Evolutionary conservation across 2,888 invertebrate genomes (phyloP), one percentile per base, ranked within the genome.

Genomic region (Crepidodera aurea): DNA sequence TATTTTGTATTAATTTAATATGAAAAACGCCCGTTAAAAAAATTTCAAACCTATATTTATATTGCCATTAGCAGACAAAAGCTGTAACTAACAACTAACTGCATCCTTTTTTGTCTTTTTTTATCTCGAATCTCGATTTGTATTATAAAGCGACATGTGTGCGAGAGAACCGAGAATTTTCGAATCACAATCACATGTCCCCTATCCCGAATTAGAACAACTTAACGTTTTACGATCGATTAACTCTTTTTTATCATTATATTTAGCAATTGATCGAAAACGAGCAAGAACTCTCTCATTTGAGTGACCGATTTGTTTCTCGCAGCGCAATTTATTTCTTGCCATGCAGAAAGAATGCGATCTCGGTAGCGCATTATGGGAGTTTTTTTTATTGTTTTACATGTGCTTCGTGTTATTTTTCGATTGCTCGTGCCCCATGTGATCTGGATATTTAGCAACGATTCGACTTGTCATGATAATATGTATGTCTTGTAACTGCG

Each of bases 391-490:
- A 58, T 62, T 65, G 61, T 61, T 55, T 29, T 59, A 65, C 61
- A 62, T 29, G 42, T 40, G 13, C 13, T 51, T 64, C 60, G 42
- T 64, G 60, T 64, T 19, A 37, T 25, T 51, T 61, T 61, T 64
- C 15, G 51, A 60, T 29, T 59, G 54, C 59, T 59, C 61, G 59
- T 65, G 58, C 59, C 55, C 51, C 58, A 61, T 61, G 59, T 65
- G 65, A 59, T 61, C 65, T 65, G 61, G 51, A 65, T 65, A 62
- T 62, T 62, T 62, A 60, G 57, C 62, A 44, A 60, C 53, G 62
- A 44, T 39, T 53, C 60, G 62, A 44, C 51, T 53, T 48, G 61
- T 58, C 58, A 29, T 51, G 40, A 48, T 48, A 48, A 55, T 59
- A 16, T 32, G 12, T 34, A 18, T 27, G 51, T 53, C 42, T 44